Conservation (phyloP, 2,113 vertebrate species). For the Ctenomys sociabilis region DNA sequence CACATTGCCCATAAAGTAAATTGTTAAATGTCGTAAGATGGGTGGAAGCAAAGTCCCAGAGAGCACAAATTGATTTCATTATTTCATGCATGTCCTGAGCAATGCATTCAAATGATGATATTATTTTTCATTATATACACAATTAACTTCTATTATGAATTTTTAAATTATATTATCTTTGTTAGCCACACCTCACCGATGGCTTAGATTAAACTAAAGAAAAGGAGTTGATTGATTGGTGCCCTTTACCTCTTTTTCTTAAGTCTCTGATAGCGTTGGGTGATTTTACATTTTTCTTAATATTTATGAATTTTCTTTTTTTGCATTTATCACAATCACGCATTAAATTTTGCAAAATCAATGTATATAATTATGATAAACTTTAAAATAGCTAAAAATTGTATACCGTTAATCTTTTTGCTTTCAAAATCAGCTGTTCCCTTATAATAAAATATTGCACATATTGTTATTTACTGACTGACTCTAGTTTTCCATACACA, state of each 20-base stretch:
- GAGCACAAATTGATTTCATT: slow-evolving; percentile 58
- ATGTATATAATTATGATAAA: not conserved
- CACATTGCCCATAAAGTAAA: not conserved
- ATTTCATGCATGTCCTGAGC: slow-evolving; percentile 50
- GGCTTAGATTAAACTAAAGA: slow-evolving; percentile 60
- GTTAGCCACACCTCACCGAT: slow-evolving; percentile 56
- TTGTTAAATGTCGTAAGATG: slow-evolving; percentile 45
- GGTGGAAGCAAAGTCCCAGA: slow-evolving; percentile 38
- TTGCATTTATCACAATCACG: not conserved
- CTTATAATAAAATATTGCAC: not conserved
- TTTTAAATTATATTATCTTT: slow-evolving; percentile 63
- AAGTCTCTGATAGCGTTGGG: not conserved
- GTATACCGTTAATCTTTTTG: not conserved
- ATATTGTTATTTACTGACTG: not conserved
- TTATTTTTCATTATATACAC: slow-evolving; percentile 71
- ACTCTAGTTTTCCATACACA: not conserved
- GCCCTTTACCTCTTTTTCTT: slow-evolving; percentile 31
- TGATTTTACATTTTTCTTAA: not conserved
- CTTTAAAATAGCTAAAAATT: not conserved
- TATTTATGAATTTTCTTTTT: not conserved
- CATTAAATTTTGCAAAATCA: not conserved
- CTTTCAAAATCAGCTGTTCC: not conserved
- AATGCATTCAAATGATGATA: slow-evolving; percentile 59
- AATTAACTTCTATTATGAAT: slow-evolving; percentile 76
- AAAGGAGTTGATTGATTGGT: slow-evolving; percentile 35